Evolutionary conservation across 2,113 vertebrate species (phyloP).

Genomic region (Tinamus guttatus): DNA sequence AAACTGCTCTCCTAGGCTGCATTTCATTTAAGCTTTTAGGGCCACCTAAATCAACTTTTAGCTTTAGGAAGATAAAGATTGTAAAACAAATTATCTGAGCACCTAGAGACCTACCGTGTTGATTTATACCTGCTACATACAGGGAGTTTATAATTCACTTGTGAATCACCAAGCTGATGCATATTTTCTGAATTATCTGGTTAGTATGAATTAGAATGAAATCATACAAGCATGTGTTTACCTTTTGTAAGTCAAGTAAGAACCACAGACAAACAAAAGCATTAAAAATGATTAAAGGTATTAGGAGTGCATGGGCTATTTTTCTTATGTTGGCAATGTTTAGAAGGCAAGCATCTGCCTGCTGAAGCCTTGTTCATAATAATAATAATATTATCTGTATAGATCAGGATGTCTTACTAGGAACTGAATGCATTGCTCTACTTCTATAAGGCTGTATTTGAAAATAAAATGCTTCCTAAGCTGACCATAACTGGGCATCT

Average conservation of each 20-base stretch:
- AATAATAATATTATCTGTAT: not conserved
- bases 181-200: constrained; percentile 24
- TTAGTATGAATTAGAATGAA: constrained; percentile 10
- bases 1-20: not conserved
- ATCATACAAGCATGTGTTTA: not conserved
- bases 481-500: not conserved
- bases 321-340: not conserved
- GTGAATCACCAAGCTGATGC: constrained; percentile 16
- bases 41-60: constrained; percentile 65
- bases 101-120: constrained; percentile 25
- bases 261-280: not conserved
- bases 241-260: not conserved
- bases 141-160: constrained; percentile 40
- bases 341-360: not conserved
- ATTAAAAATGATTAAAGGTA: not conserved
- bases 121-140: constrained; percentile 58
- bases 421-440: not conserved
- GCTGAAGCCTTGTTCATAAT: not conserved
- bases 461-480: not conserved
- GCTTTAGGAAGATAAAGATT: constrained; percentile 57
- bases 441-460: not conserved
- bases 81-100: constrained; percentile 65
- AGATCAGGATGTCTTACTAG: not conserved
- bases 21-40: constrained; percentile 63
- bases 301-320: not conserved